Percentiles rank a stretch among this genome's conserved stretches.
Evolutionary conservation across 53 echinoderm and acorn worm genomes (phyloP).

Genomic region (Arbacia lixula): DNA sequence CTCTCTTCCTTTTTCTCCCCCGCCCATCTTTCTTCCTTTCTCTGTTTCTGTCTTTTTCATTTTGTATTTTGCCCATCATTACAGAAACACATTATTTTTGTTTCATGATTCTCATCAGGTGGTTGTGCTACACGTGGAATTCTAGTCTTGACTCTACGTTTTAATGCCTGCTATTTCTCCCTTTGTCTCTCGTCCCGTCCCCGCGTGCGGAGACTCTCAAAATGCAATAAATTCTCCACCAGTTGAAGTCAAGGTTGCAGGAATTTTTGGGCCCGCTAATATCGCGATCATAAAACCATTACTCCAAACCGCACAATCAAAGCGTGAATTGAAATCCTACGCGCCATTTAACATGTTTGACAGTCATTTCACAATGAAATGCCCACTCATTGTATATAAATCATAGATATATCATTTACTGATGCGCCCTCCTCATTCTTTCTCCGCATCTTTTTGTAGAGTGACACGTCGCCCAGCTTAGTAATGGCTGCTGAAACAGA

Average conservation of each 20-base stretch:
- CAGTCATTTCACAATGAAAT: slow-evolving; percentile 51
- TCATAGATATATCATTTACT: slow-evolving; percentile 10
- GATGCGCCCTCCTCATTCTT: background rate
- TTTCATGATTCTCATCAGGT: no score
- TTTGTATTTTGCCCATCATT: no score
- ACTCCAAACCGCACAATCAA: background rate
- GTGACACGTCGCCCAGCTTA: slow-evolving; percentile 7
- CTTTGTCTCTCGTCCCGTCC: no score
- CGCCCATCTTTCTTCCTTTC: background rate
- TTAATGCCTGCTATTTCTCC: no score
- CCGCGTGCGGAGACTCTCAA: no score
- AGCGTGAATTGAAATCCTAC: slow-evolving; percentile 11
- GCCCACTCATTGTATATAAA: slow-evolving; percentile 39
- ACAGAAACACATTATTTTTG: no score
- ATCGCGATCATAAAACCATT: slow-evolving; percentile 18
- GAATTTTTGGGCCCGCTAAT: slow-evolving; percentile 4
- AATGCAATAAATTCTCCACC: no score
- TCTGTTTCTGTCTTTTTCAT: no score
- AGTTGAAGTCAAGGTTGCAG: slow-evolving; percentile 19
- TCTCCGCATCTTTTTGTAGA: no score
- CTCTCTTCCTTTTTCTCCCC: background rate
- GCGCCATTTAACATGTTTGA: slow-evolving; percentile 40
- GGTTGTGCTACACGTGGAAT: no score
- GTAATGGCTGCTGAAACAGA: slow-evolving; percentile 29
- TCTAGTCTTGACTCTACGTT: background rate